Conservation (phyloP, 2,888 invertebrate species). For the Epistrophella euchroma region DNA sequence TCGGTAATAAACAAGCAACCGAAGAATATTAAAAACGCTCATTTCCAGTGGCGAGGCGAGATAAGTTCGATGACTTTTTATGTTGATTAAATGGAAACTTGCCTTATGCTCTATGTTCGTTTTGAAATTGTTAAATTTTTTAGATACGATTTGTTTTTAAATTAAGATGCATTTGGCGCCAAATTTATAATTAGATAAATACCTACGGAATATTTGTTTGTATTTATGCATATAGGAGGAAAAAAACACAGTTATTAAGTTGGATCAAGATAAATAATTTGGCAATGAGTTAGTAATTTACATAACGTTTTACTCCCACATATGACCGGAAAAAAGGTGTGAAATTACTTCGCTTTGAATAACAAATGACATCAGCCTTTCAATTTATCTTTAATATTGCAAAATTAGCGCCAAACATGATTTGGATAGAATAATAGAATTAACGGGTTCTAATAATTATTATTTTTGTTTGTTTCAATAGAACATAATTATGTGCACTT, state of each 20-base stretch:
- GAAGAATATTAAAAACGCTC: conserved; percentile 53
- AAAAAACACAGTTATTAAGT: neutral
- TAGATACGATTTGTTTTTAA: neutral
- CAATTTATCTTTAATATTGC: neutral
- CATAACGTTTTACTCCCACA: neutral
- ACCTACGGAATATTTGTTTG: neutral
- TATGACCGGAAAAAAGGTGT: conserved; percentile 5
- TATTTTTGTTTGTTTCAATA: neutral
- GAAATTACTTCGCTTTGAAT: neutral
- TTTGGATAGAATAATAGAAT: too few species aligned
- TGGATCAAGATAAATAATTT: neutral
- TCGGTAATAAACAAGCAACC: conserved; percentile 50
- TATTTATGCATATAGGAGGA: neutral
- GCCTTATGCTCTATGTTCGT: neutral
- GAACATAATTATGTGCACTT: too few species aligned
- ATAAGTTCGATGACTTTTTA: conserved; percentile 61
- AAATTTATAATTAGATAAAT: neutral
- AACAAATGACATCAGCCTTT: conserved; percentile 4
- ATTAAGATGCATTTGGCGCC: conserved; percentile 26
- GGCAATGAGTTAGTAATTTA: neutral
- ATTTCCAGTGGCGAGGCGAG: conserved; percentile 12
- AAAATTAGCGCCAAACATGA: too few species aligned
- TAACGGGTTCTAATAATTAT: too few species aligned
- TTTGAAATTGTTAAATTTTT: neutral
- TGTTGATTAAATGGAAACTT: neutral